Percentiles rank a stretch among this genome's conserved stretches.
phyloP scores from a whole-genome alignment of 2,888 invertebrate species.

The Athalia cordata region DNA sequence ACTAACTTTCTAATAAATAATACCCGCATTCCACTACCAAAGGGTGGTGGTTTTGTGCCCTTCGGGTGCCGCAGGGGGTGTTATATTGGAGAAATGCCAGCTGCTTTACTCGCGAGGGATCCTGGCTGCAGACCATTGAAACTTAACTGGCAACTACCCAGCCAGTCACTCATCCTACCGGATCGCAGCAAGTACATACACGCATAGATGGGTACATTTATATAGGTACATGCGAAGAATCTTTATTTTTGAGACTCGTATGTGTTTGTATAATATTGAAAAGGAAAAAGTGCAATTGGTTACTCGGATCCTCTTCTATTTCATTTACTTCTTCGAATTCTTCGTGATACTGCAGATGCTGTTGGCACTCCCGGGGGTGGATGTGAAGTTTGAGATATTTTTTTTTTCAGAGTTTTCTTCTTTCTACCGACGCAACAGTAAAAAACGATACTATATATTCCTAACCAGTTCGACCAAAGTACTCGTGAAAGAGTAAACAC shows the following conservation, averaged over 20 bases:
- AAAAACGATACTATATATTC: no score
- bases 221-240: no score
- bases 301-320: constrained; percentile 10
- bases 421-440: no score
- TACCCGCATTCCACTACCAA: constrained; percentile 5
- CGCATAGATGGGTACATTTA: neutral
- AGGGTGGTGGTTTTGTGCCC: constrained; percentile 7
- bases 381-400: no score
- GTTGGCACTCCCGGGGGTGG: no score
- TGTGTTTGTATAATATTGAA: constrained; percentile 30
- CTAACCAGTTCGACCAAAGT: neutral
- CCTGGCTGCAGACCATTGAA: constrained; percentile 4
- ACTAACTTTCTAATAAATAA: constrained; percentile 21
- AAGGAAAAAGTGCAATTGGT: constrained; percentile 17
- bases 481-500: neutral
- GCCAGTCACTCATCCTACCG: constrained; percentile 37
- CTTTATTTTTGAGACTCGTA: neutral
- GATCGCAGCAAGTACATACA: neutral
- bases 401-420: no score
- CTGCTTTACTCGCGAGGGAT: constrained; percentile 7
- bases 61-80: constrained; percentile 9
- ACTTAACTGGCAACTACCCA: constrained; percentile 28
- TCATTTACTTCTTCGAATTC: neutral
- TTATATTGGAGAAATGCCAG: constrained; percentile 18
- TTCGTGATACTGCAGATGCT: neutral